Evolutionary conservation across 2,797 vertebrate genomes (phyloP), one percentile per base, ranked within the genome.

Genomic region (Pseudochaenichthys georgianus): DNA sequence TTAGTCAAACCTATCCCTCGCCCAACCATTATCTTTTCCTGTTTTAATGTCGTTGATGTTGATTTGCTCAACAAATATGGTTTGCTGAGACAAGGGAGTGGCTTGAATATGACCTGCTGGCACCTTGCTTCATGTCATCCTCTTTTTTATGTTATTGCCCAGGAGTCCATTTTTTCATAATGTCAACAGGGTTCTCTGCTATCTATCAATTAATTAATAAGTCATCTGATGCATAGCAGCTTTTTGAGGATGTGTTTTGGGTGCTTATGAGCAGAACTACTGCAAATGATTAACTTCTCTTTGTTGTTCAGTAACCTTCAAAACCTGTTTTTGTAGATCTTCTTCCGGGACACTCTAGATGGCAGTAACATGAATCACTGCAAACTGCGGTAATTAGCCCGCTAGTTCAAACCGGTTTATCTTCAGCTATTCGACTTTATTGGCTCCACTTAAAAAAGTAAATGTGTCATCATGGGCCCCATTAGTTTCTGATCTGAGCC

Each of bases 1-100:
- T 38, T 38, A 9, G 34, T 38, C 34, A 38, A 38, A 38, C 34
- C 34, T 38, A 38, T 38, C 34, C 34, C 34, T 38, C 2, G 34
- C 8, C n/a, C 64, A 41, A 47, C 31, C 3, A 47, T 13, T 6
- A 51, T 38, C n/a, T 67, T 51, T 77, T 70, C 45, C 21, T 13
- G 4, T 52, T 4, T 41, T 16, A 42, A 50, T 46, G 16, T 38
- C 8, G 34, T 38, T 38, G 34, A 9, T 38, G 34, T 38, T 38
- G 34, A 38, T 38, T 38, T 38, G 8, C 34, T 38, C 34, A 38
- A 38, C 34, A 38, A 38, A 7, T 9, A 9, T 38, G 34, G 34
- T 2, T 38, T 6, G 34, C 34, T 38, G 2, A 38, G 34, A 38
- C 34, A 38, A 38, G 34, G 34, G 6, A 9, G 34, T 38, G 34